Evolutionary conservation across 2,113 vertebrate genomes (phyloP).

Genomic region (Paradoxurus hermaphroditus): DNA sequence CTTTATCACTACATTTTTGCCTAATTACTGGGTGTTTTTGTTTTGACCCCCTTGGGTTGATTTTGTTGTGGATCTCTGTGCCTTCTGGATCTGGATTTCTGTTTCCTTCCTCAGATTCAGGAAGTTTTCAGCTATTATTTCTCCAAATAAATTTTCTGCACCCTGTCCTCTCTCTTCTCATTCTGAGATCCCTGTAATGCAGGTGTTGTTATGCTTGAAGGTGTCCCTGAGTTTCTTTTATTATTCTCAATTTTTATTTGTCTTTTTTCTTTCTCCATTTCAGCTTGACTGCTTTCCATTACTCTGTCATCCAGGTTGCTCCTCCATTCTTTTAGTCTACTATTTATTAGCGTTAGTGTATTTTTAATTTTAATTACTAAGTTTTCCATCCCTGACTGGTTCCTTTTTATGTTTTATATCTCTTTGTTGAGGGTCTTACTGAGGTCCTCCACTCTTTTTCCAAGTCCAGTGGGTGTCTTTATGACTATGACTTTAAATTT

Average conservation of each 20-base stretch:
- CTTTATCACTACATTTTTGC: not conserved
- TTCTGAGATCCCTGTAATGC: not conserved
- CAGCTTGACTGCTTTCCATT: not conserved
- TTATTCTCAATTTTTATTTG: not conserved
- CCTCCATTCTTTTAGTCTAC: not conserved
- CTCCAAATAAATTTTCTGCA: not conserved
- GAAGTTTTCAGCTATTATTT: not conserved
- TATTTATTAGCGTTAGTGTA: not conserved
- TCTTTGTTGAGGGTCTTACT: too few relatives aligned
- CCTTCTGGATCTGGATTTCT: not conserved
- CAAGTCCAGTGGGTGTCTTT: too few relatives aligned
- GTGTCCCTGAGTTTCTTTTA: not conserved
- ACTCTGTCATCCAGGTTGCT: not conserved
- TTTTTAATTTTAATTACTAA: not conserved
- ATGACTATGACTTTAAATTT: too few relatives aligned
- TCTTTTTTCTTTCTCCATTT: not conserved
- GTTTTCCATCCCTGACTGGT: not conserved
- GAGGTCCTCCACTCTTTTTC: too few relatives aligned
- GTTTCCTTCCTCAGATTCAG: not conserved
- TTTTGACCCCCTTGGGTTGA: not conserved
- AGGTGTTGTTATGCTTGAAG: not conserved
- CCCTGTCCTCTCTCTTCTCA: not conserved
- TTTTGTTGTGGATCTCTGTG: not conserved
- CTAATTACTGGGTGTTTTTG: not conserved
- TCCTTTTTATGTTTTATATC: not conserved